Percentiles rank a stretch among this genome's conserved stretches.
Evolutionary conservation across 2,888 invertebrate species (phyloP).

Genomic region (Drosophila cognata): DNA sequence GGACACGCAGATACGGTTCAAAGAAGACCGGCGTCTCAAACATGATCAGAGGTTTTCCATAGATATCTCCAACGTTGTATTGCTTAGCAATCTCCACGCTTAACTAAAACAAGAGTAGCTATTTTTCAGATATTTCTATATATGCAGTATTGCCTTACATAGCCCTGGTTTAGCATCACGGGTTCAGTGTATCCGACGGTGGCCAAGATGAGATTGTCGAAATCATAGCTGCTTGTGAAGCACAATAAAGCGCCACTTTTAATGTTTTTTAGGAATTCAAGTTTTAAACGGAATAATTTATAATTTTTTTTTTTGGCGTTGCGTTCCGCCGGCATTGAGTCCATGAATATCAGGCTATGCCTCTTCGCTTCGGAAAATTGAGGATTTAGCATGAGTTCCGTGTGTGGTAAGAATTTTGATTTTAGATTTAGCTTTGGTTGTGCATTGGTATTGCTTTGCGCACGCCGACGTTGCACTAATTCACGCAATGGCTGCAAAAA

Average conservation of each 20-base stretch:
- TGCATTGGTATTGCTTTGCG: neutral
- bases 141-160: constrained; percentile 84
- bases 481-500: constrained; percentile 90
- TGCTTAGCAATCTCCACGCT: constrained; percentile 82
- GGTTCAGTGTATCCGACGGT: constrained; percentile 88
- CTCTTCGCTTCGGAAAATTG: constrained; percentile 68
- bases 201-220: constrained; percentile 89
- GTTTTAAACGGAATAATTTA: neutral
- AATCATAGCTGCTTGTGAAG: constrained; percentile 88
- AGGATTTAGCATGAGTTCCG: constrained; percentile 75
- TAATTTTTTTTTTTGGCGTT: neutral
- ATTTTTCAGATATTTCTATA: neutral
- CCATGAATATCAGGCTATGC: constrained; percentile 76
- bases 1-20: constrained; percentile 92
- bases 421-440: constrained; percentile 28
- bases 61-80: constrained; percentile 80
- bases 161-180: constrained; percentile 86
- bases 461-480: constrained; percentile 59
- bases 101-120: constrained; percentile 62
- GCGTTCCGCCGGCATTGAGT: constrained; percentile 50
- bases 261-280: constrained; percentile 45
- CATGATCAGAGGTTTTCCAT: constrained; percentile 87
- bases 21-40: constrained; percentile 92
- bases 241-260: constrained; percentile 89
- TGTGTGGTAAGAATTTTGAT: constrained; percentile 46